Evolutionary conservation across 2,797 vertebrate species (phyloP).

Genomic region (Gambusia yucatana): DNA sequence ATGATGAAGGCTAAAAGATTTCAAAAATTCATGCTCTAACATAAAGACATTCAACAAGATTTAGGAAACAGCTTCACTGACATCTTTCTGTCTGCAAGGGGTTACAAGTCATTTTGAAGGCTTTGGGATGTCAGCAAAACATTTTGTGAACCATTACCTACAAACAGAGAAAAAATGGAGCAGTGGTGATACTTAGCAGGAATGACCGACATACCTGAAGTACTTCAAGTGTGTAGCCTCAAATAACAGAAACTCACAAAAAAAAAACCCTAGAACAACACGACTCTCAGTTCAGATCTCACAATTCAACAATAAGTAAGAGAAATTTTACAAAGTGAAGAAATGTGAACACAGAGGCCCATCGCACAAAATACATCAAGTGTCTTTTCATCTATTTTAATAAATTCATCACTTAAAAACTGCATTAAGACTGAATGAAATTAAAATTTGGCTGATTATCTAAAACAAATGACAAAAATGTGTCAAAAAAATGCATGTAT

Average conservation of each 20-base stretch:
- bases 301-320: not conserved
- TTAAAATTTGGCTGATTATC: not conserved
- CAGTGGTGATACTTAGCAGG: not conserved
- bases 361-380: not conserved
- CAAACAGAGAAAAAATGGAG: not conserved
- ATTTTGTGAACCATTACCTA: not conserved
- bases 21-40: not conserved
- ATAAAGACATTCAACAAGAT: not conserved
- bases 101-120: not conserved
- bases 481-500: not conserved
- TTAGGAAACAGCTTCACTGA: not conserved
- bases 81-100: not conserved
- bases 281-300: not conserved
- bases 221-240: not conserved
- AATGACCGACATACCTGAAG: not conserved
- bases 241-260: not conserved
- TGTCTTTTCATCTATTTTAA: not conserved
- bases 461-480: not conserved
- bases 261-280: not conserved
- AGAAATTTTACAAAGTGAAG: not conserved
- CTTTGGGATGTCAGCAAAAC: not conserved
- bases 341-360: not conserved
- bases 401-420: not conserved
- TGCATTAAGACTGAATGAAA: not conserved
- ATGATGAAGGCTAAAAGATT: not conserved